Evolutionary conservation across 1,140 invertebrate species (phyloP).

Genomic region (Caenorhabditis inopinata): DNA sequence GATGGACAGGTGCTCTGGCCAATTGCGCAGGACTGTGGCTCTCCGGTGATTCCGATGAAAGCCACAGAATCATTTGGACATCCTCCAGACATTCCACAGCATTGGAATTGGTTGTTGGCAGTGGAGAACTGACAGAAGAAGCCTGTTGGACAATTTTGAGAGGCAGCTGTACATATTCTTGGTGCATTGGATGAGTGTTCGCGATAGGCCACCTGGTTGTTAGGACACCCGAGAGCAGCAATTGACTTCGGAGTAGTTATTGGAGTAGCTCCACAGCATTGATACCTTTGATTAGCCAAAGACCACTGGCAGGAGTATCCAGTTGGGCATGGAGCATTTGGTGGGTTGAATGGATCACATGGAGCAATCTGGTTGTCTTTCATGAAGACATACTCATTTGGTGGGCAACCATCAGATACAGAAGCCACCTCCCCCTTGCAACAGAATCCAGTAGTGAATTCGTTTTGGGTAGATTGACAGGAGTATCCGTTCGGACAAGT

Average conservation of each 20-base stretch:
- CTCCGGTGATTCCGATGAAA: slow-evolving; percentile 65
- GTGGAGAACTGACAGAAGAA: slow-evolving; percentile 64
- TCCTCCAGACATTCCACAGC: slow-evolving; percentile 64
- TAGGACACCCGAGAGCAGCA: slow-evolving; percentile 59
- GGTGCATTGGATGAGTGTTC: slow-evolving; percentile 59
- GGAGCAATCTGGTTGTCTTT: slow-evolving; percentile 65
- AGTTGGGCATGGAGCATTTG: slow-evolving; percentile 62
- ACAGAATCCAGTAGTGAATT: slow-evolving; percentile 63
- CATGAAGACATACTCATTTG: slow-evolving; percentile 65
- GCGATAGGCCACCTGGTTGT: slow-evolving; percentile 61
- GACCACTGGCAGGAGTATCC: slow-evolving; percentile 66
- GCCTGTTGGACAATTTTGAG: slow-evolving; percentile 64
- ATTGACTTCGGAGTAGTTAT: slow-evolving; percentile 61
- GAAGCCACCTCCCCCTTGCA: slow-evolving; percentile 64
- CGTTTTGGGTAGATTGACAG: slow-evolving; percentile 60
- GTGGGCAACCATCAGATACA: slow-evolving; percentile 62
- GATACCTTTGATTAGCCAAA: slow-evolving; percentile 62
- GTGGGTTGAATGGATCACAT: slow-evolving; percentile 65
- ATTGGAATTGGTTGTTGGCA: slow-evolving; percentile 64
- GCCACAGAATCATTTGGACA: slow-evolving; percentile 63
- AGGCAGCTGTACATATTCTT: slow-evolving; percentile 63
- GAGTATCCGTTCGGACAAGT: slow-evolving; percentile 64
- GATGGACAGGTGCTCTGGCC: slow-evolving; percentile 64
- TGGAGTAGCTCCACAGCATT: slow-evolving; percentile 64
- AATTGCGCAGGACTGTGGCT: slow-evolving; percentile 63